A percentile compares a stretch with the other conserved stretches of the same genome.
These are phyloP conservation scores for Nettapus auritus DNA, from an alignment of 2,113 vertebrate species.

Conservation along the genomic window DNA sequence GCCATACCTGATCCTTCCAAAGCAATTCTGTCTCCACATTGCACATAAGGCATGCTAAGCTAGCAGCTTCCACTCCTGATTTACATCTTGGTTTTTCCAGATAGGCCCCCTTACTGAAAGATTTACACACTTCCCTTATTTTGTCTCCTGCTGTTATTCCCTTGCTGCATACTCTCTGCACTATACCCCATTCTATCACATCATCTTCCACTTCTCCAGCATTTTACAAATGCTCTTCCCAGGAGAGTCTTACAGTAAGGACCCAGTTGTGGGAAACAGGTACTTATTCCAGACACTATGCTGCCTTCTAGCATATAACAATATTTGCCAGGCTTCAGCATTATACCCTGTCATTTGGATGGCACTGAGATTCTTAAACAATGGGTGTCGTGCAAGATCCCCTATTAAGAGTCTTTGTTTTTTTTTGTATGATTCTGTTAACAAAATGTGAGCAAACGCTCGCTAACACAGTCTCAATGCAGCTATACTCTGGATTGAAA, in stretches of 20 bases:
- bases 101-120: background rate
- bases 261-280: accelerated
- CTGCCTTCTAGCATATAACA: background rate
- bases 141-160: background rate
- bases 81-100: background rate
- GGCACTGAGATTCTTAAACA: background rate
- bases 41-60: background rate
- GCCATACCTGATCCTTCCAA: background rate
- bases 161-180: background rate
- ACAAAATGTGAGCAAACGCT: background rate
- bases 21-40: background rate
- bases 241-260: background rate
- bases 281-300: background rate
- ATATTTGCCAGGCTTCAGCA: background rate
- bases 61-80: background rate
- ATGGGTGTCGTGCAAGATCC: background rate
- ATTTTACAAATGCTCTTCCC: background rate
- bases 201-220: background rate
- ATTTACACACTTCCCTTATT: background rate
- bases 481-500: background rate
- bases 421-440: background rate
- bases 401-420: accelerated
- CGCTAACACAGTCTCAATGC: background rate
- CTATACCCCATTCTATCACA: background rate
- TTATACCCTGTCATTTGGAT: background rate